Percentiles rank a stretch among this genome's conserved stretches.
Conservation (phyloP, 2,797 vertebrate genomes). For the Paedocypris micromegethes region DNA sequence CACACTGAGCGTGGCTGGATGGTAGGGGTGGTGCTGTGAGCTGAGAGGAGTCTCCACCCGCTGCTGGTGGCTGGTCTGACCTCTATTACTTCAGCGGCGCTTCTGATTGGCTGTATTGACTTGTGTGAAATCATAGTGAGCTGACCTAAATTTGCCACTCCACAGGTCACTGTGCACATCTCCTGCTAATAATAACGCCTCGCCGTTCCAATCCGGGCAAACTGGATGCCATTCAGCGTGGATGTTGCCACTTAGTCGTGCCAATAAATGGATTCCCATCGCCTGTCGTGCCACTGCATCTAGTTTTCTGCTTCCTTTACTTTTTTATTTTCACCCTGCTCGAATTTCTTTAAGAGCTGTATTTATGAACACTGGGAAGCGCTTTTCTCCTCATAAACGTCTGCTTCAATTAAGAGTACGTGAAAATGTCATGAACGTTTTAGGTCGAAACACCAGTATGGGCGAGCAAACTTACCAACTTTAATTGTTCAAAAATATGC, state of each 20-base stretch:
- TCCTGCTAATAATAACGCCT: conserved; percentile 58
- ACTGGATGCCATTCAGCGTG: conserved; percentile 28
- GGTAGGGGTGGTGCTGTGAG: neutral
- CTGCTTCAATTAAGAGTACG: too few relatives aligned
- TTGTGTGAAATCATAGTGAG: conserved; percentile 52
- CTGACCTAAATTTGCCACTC: conserved; percentile 63
- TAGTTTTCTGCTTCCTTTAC: too few relatives aligned
- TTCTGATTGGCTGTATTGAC: conserved; percentile 56
- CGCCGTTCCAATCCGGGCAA: conserved; percentile 53
- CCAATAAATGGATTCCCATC: neutral
- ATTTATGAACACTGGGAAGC: too few relatives aligned
- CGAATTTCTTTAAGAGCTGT: too few relatives aligned
- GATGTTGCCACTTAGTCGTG: conserved; percentile 46
- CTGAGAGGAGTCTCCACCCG: conserved; percentile 13
- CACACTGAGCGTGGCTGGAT: neutral
- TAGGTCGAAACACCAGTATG: too few relatives aligned
- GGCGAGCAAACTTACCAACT: too few relatives aligned
- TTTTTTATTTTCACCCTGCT: too few relatives aligned
- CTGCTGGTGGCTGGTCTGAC: conserved; percentile 51
- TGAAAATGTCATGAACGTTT: too few relatives aligned
- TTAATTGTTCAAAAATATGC: too few relatives aligned
- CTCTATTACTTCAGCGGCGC: conserved; percentile 52
- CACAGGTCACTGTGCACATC: conserved; percentile 42
- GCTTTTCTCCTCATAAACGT: too few relatives aligned
- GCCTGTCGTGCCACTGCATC: neutral